These are phyloP conservation scores for Vesta saturnalis DNA, from an alignment of 2,888 invertebrate species.

Conservation along the genomic window DNA sequence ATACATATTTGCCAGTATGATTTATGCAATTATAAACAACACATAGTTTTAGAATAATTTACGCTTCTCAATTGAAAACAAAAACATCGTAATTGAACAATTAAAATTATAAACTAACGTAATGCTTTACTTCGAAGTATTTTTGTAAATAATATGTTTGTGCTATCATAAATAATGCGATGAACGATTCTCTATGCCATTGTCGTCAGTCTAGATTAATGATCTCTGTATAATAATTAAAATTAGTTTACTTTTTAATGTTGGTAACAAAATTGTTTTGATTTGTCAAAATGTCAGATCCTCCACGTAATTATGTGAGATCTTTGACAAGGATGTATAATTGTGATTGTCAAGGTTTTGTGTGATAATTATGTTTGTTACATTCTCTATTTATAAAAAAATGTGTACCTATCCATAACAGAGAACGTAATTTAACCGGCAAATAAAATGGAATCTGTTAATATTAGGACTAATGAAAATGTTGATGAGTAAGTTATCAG, in stretches of 20 bases:
- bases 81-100: no score
- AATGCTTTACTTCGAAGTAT: no score
- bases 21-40: no score
- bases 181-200: no score
- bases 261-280: constrained; percentile 16
- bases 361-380: neutral
- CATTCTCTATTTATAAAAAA: neutral
- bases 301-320: neutral
- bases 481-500: constrained; percentile 29
- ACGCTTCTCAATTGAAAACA: no score
- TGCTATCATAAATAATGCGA: no score
- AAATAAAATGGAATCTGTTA: constrained; percentile 17
- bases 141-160: no score
- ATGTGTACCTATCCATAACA: neutral
- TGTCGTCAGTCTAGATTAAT: no score
- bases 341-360: constrained; percentile 13
- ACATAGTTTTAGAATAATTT: no score
- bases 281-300: constrained; percentile 15
- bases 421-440: neutral
- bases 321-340: no score
- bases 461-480: constrained; percentile 20
- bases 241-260: neutral
- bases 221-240: neutral
- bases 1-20: no score
- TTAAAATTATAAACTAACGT: no score